Evolutionary conservation across 2,113 vertebrate genomes (phyloP).

Genomic region (Paratilapia polleni): DNA sequence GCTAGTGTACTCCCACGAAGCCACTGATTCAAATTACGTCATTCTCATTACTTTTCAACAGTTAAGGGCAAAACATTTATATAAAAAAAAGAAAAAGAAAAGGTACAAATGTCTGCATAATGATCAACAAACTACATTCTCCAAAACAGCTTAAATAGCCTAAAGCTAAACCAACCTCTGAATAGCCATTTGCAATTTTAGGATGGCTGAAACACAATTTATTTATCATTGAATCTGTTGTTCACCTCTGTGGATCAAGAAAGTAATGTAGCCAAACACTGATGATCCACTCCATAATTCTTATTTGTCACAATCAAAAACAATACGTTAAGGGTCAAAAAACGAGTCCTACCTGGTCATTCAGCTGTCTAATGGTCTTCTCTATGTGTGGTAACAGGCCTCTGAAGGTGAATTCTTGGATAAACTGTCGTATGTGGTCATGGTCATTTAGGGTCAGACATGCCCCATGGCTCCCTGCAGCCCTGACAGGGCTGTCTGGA

Average conservation of each 20-base stretch:
- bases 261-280: too few relatives aligned
- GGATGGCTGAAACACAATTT: not conserved
- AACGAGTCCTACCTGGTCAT: constrained; percentile 89
- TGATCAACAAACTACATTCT: not conserved
- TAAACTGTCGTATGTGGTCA: constrained; percentile 94
- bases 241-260: too few relatives aligned
- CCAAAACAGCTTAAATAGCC: not conserved
- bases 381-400: constrained; percentile 96
- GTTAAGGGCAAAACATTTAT: not conserved
- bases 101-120: not conserved
- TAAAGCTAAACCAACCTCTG: too few relatives aligned
- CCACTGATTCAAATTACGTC: not conserved
- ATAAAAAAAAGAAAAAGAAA: not conserved
- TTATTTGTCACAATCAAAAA: not conserved
- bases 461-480: constrained; percentile 81
- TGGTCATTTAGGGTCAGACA: constrained; percentile 95
- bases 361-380: constrained; percentile 96
- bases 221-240: too few relatives aligned
- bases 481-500: constrained; percentile 67
- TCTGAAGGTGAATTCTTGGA: constrained; percentile 97
- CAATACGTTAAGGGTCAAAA: not conserved
- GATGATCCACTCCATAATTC: too few relatives aligned
- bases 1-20: not conserved
- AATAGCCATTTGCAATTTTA: not conserved
- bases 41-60: not conserved